phyloP scores from a whole-genome alignment of 2,113 vertebrate genomes.

The Pomatostomus ruficeps region DNA sequence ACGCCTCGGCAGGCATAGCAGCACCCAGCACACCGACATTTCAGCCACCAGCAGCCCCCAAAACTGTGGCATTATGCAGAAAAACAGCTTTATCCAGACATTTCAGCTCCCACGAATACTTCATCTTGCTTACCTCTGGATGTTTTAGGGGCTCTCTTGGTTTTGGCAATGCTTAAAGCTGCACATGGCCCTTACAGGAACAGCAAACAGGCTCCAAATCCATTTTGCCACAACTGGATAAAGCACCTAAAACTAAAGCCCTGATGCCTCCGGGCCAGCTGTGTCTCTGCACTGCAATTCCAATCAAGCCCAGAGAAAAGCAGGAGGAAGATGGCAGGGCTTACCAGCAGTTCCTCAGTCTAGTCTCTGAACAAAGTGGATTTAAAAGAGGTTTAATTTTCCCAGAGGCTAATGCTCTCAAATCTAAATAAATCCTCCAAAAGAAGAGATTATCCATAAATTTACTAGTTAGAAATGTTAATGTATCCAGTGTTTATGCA shows the following conservation, averaged over 20 bases:
- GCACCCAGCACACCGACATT: background rate
- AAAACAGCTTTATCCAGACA: background rate
- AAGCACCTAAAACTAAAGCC: background rate
- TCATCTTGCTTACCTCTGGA: background rate
- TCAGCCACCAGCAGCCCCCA: background rate
- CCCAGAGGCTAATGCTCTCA: slow-evolving; percentile 24
- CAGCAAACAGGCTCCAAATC: background rate
- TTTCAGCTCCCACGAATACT: background rate
- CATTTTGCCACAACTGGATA: background rate
- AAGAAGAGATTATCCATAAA: slow-evolving; percentile 58
- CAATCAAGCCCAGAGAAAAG: background rate
- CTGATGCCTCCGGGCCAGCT: background rate
- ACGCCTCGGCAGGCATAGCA: background rate
- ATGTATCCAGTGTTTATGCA: slow-evolving; percentile 4
- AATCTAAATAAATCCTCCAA: slow-evolving; percentile 45
- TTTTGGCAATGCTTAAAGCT: background rate
- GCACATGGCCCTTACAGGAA: background rate
- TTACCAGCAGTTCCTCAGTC: background rate
- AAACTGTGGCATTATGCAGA: background rate
- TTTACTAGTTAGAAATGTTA: slow-evolving; percentile 49
- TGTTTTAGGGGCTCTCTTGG: background rate
- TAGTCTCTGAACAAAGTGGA: slow-evolving; percentile 25
- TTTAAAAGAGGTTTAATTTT: slow-evolving; percentile 50
- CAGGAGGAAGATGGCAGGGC: background rate
- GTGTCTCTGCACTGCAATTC: background rate